Conservation (phyloP, 2,113 vertebrate genomes). For the Nibea coibor region DNA sequence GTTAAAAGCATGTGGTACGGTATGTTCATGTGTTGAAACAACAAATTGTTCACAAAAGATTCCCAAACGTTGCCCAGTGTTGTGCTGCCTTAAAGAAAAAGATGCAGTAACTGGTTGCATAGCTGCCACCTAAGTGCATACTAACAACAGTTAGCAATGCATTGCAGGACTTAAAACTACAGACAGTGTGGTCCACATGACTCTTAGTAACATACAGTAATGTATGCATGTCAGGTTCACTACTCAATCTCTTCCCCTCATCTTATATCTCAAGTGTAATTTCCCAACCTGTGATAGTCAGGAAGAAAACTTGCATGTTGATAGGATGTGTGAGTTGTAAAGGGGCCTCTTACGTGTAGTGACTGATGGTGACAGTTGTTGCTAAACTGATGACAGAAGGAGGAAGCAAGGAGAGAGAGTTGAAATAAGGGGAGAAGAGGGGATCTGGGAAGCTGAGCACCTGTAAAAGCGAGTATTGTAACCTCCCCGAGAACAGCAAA, state of each 20-base stretch:
- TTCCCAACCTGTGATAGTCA: background rate
- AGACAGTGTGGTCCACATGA: background rate
- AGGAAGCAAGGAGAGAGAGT: background rate
- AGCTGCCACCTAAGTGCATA: background rate
- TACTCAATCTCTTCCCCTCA: background rate
- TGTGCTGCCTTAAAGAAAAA: background rate
- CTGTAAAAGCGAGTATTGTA: slow-evolving; percentile 27
- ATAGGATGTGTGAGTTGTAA: slow-evolving; percentile 3
- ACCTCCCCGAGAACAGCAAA: slow-evolving; percentile 11
- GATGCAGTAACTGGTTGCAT: background rate
- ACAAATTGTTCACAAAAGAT: too few species aligned
- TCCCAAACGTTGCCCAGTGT: background rate
- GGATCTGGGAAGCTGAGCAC: slow-evolving; percentile 17
- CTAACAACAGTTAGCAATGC: background rate
- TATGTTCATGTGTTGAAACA: too few species aligned
- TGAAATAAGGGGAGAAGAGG: slow-evolving; percentile 3
- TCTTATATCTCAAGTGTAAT: slow-evolving; percentile 7
- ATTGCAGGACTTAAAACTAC: background rate
- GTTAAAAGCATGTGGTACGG: too few species aligned
- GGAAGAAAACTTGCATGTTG: background rate
- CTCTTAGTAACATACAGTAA: background rate
- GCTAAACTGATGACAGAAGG: slow-evolving; percentile 22
- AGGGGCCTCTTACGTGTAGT: background rate
- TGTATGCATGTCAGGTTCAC: background rate
- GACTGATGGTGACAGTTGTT: slow-evolving; percentile 25